Conservation (phyloP, 2,113 vertebrate genomes). For the Recurvirostra avosetta region DNA sequence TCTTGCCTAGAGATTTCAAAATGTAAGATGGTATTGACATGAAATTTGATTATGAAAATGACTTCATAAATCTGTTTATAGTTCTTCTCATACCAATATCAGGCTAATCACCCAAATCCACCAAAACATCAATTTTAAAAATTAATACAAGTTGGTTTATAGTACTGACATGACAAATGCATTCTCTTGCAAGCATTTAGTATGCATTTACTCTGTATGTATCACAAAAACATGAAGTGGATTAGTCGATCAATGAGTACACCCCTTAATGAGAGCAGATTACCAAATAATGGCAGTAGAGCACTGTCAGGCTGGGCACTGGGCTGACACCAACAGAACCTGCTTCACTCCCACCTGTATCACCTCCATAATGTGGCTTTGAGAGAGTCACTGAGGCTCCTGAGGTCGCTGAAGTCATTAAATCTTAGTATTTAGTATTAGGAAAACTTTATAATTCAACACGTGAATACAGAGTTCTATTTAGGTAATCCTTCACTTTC, state of each 20-base stretch:
- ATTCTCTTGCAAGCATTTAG: neutral
- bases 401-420: neutral
- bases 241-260: neutral
- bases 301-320: neutral
- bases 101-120: neutral
- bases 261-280: neutral
- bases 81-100: neutral
- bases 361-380: rapidly evolving
- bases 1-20: neutral
- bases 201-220: neutral
- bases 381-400: neutral
- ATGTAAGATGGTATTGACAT: neutral
- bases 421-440: neutral
- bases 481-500: neutral
- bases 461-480: neutral
- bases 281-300: rapidly evolving
- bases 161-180: neutral
- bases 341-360: neutral
- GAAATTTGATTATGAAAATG: neutral
- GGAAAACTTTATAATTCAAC: neutral
- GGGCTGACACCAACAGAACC: neutral
- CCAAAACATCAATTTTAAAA: neutral
- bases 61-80: neutral
- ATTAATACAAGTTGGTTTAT: neutral
- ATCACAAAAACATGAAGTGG: neutral